A percentile compares a stretch with the other conserved stretches of the same genome.
phyloP scores from a whole-genome alignment of 2,113 vertebrate genomes.

The Scolopax mira region DNA sequence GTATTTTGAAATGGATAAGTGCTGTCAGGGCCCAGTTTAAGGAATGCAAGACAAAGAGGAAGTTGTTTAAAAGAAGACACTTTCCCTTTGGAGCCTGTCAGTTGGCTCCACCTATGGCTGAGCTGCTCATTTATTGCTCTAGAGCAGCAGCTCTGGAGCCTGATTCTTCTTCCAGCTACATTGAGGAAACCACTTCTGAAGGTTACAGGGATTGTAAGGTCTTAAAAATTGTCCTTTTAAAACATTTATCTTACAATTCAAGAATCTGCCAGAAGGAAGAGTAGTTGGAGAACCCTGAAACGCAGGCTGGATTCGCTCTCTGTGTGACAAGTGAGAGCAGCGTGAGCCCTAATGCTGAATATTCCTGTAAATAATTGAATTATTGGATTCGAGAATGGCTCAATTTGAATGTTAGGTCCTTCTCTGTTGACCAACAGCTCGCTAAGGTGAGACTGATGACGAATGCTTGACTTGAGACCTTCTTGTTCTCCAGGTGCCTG shows the following conservation, averaged over 20 bases:
- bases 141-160: not conserved
- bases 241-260: not conserved
- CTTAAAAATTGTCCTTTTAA: not conserved
- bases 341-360: rapidly evolving
- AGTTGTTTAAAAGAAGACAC: slow-evolving; percentile 9
- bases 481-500: slow-evolving; percentile 32
- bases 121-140: not conserved
- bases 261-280: not conserved
- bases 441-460: not conserved
- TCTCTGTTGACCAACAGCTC: rapidly evolving
- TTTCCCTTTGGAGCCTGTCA: slow-evolving; percentile 23
- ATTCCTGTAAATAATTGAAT: rapidly evolving
- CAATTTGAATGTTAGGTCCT: not conserved
- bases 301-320: rapidly evolving
- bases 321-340: rapidly evolving
- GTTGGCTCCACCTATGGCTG: not conserved
- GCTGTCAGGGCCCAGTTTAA: not conserved
- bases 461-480: not conserved
- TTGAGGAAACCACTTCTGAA: not conserved
- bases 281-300: not conserved
- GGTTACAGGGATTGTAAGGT: not conserved
- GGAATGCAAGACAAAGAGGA: slow-evolving; percentile 38
- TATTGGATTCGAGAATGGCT: rapidly evolving
- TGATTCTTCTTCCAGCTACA: not conserved
- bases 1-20: slow-evolving; percentile 30